Conservation (phyloP, 1,140 invertebrate genomes). For the Caenorhabditis inopinata region DNA sequence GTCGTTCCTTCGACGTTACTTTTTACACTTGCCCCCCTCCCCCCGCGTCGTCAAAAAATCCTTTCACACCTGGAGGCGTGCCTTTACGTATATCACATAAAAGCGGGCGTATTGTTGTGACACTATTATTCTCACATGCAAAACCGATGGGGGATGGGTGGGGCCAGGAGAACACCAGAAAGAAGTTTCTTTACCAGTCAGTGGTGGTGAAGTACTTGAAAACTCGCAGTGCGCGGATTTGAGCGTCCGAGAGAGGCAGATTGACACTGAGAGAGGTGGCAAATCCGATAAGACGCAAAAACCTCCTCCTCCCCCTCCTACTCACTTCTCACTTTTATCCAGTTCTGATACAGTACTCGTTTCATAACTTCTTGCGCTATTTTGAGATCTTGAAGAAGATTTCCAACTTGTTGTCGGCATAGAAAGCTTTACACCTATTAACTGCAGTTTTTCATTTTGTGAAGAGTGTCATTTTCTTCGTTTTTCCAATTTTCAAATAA, state of each 20-base stretch:
- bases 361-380: background rate
- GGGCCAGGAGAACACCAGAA: no score
- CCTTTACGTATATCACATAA: background rate
- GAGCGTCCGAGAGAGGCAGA: background rate
- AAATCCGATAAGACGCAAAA: conserved; percentile 7
- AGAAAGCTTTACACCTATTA: no score
- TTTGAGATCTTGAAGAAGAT: no score
- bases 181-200: background rate
- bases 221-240: background rate
- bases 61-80: background rate
- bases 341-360: background rate
- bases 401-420: no score
- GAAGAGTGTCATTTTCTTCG: no score
- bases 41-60: background rate
- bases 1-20: background rate
- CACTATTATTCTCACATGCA: background rate
- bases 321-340: background rate
- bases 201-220: background rate
- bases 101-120: background rate
- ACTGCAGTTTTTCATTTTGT: no score
- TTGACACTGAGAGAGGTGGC: conserved; percentile 24
- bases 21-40: background rate
- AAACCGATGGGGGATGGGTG: background rate
- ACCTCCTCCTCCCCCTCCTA: background rate
- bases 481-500: no score